These are phyloP conservation scores for Rhinophrynus dorsalis DNA, from an alignment of 2,797 vertebrate genomes.

Conservation along the genomic window DNA sequence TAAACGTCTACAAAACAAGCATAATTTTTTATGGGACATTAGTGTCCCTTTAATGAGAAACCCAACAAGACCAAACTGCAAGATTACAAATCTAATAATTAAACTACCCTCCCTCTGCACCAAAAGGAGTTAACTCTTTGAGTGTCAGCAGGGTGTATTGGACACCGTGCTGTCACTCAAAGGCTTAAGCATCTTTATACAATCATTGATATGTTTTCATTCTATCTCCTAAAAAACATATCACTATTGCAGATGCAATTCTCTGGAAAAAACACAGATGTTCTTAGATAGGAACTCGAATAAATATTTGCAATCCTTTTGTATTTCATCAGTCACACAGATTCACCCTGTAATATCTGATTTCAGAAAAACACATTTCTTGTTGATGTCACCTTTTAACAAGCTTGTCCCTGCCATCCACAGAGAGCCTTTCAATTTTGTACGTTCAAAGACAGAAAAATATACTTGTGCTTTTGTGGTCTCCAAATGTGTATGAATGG, in stretches of 20 bases:
- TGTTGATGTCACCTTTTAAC: background rate
- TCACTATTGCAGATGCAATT: conserved; percentile 26
- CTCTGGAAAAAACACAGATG: conserved; percentile 23
- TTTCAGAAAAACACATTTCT: background rate
- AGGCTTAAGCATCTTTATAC: no score
- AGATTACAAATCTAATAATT: no score
- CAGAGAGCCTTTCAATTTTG: background rate
- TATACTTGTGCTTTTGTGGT: background rate
- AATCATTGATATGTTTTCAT: conserved; percentile 5
- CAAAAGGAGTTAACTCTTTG: no score
- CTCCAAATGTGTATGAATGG: background rate
- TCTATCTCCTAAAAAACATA: conserved; percentile 14
- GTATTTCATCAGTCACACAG: conserved; percentile 4
- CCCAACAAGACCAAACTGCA: no score
- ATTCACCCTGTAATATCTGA: conserved; percentile 18
- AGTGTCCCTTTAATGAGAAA: no score
- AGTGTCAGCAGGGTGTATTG: no score
- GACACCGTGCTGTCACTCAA: no score
- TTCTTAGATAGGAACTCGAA: conserved; percentile 6
- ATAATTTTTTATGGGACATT: no score
- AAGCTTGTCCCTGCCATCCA: background rate
- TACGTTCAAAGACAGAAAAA: background rate
- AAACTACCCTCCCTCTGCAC: no score
- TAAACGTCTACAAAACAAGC: no score
- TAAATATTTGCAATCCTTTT: conserved; percentile 9